These are phyloP conservation scores for Lepidurus arcticus DNA, from an alignment of 1,140 invertebrate genomes.

Conservation along the genomic window DNA sequence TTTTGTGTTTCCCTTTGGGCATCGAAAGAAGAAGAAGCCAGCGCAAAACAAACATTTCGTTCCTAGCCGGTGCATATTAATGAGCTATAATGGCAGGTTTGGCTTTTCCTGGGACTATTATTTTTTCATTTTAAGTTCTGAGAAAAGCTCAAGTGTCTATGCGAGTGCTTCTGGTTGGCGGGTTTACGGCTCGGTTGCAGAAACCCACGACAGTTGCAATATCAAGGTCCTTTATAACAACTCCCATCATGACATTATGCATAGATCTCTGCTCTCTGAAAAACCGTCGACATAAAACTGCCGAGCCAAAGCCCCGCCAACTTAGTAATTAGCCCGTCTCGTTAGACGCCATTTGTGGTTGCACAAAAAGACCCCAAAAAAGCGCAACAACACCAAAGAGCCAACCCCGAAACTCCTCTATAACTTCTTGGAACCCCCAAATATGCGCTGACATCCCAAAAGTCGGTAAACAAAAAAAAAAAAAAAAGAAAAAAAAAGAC, in stretches of 20 bases:
- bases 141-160: constrained; percentile 3
- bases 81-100: constrained; percentile 21
- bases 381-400: not conserved
- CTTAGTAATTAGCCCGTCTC: constrained; percentile 21
- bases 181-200: constrained; percentile 17
- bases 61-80: constrained; percentile 12
- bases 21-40: not conserved
- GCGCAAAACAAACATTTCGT: constrained; percentile 12
- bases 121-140: constrained; percentile 22
- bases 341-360: constrained; percentile 21
- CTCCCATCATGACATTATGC: constrained; percentile 21
- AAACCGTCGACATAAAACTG: constrained; percentile 21
- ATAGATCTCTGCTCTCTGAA: constrained; percentile 8
- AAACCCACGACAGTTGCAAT: constrained; percentile 14
- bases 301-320: constrained; percentile 16
- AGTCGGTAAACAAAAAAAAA: not conserved
- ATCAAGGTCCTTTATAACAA: constrained; percentile 22
- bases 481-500: not conserved
- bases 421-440: constrained; percentile 12
- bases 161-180: constrained; percentile 12
- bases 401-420: constrained; percentile 2
- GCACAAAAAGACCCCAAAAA: constrained; percentile 18
- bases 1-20: not conserved
- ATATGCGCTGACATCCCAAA: constrained; percentile 1
- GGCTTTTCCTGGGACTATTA: constrained; percentile 1